phyloP scores from a whole-genome alignment of 2,797 vertebrate species.

The Lepidocolaptes lacrymiger region DNA sequence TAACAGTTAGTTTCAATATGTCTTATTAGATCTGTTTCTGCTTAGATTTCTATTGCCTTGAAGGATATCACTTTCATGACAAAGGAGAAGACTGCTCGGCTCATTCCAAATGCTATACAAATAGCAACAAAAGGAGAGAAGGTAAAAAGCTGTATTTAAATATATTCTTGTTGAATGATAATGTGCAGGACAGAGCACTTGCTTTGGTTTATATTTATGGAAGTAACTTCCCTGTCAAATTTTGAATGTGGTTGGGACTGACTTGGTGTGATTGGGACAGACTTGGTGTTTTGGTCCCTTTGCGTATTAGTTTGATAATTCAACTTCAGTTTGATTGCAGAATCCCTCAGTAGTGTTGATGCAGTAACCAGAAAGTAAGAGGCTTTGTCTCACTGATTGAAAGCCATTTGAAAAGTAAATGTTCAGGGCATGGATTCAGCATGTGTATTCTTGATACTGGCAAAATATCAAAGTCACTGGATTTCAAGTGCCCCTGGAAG shows the following conservation, averaged over 20 bases:
- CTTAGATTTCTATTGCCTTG: conserved; percentile 86
- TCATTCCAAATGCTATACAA: conserved; percentile 96
- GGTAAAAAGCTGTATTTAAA: conserved; percentile 72
- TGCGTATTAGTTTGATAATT: neutral
- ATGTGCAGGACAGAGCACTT: neutral
- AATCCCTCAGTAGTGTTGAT: neutral
- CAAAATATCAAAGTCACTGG: neutral
- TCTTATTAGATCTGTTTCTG: neutral
- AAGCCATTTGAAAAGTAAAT: neutral
- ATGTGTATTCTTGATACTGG: neutral
- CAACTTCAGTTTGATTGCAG: neutral
- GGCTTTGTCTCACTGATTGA: neutral
- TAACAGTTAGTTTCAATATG: neutral
- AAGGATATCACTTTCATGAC: conserved; percentile 87
- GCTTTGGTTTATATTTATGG: neutral
- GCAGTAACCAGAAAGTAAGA: neutral
- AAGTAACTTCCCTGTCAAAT: neutral
- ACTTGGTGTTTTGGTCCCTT: neutral
- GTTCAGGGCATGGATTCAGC: neutral
- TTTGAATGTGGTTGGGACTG: neutral
- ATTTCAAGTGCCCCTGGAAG: neutral
- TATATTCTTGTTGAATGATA: neutral
- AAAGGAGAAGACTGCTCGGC: conserved; percentile 91
- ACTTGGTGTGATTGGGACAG: neutral
- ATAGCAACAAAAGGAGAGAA: conserved; percentile 87